Evolutionary conservation across 1,140 invertebrate genomes (phyloP).

Genomic region (Eriocheir sinensis): DNA sequence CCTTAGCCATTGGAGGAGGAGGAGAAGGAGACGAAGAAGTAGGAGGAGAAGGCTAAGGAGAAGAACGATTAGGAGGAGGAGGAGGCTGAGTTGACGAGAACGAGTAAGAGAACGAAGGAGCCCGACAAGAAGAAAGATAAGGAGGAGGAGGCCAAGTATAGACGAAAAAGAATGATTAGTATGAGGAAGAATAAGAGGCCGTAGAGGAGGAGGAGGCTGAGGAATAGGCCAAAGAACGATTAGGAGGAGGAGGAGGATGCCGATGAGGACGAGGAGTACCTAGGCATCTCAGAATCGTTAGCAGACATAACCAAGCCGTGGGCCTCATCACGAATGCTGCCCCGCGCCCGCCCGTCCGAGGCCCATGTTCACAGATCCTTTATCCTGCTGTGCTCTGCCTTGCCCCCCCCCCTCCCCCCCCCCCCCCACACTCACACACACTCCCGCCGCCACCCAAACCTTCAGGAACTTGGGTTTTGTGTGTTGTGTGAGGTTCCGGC

Average conservation of each 20-base stretch:
- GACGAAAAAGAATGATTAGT: too few species aligned
- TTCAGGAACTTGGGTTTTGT: not conserved
- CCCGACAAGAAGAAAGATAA: not conserved
- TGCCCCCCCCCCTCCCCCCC: not conserved
- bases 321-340: not conserved
- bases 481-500: not conserved
- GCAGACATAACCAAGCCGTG: not conserved
- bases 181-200: too few species aligned
- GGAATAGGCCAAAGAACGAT: too few species aligned
- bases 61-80: too few species aligned
- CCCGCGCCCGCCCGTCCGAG: not conserved
- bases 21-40: not conserved
- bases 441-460: too few species aligned
- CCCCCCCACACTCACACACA: too few species aligned
- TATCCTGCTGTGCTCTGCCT: not conserved
- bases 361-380: constrained; percentile 1
- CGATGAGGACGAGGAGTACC: not conserved
- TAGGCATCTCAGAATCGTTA: not conserved
- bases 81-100: too few species aligned
- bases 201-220: too few species aligned
- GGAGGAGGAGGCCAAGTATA: too few species aligned
- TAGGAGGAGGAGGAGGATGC: not conserved
- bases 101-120: too few species aligned
- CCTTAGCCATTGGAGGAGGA: not conserved
- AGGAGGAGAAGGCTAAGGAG: not conserved